These are phyloP conservation scores for Clinocottus analis DNA, from an alignment of 2,113 vertebrate species.

Conservation along the genomic window DNA sequence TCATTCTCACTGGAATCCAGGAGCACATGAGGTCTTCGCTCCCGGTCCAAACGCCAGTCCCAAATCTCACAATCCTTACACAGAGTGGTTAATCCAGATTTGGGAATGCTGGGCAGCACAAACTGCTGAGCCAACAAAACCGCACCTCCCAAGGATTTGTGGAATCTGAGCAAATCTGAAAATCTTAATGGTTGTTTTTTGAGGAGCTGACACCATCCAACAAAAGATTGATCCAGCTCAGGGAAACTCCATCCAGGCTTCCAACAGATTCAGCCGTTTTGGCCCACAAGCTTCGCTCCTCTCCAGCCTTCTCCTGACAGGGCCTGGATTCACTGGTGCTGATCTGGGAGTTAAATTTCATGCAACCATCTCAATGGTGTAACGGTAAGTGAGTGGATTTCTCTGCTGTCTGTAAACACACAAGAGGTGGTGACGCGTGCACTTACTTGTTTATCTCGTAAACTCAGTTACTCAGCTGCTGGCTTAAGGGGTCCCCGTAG, in stretches of 20 bases:
- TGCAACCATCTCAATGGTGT: slow-evolving; percentile 88
- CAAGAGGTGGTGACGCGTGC: slow-evolving; percentile 35
- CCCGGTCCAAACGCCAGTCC: slow-evolving; percentile 54
- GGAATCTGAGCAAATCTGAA: slow-evolving; percentile 72
- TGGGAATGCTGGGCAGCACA: slow-evolving; percentile 67
- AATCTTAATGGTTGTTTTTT: slow-evolving; percentile 62
- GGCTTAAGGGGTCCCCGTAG: slow-evolving; percentile 20
- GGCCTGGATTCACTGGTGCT: slow-evolving; percentile 76
- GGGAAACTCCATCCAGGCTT: slow-evolving; percentile 53
- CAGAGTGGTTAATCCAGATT: slow-evolving; percentile 79
- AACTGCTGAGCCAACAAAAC: slow-evolving; percentile 75
- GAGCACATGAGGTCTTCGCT: slow-evolving; percentile 69
- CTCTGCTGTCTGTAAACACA: slow-evolving; percentile 48
- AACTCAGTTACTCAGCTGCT: slow-evolving; percentile 35
- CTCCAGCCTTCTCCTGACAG: slow-evolving; percentile 66
- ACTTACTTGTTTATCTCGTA: slow-evolving; percentile 34
- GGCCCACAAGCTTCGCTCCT: slow-evolving; percentile 56
- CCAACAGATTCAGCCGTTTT: slow-evolving; percentile 48
- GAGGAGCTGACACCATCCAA: slow-evolving; percentile 21
- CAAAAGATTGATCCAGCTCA: slow-evolving; percentile 40
- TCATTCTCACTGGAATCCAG: slow-evolving; percentile 68
- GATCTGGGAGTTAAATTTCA: slow-evolving; percentile 82
- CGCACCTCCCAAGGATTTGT: slow-evolving; percentile 71
- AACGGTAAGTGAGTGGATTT: slow-evolving; percentile 83
- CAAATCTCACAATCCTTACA: slow-evolving; percentile 70